Conservation (phyloP, 2,888 invertebrate species). For the Ligdia adustata region DNA sequence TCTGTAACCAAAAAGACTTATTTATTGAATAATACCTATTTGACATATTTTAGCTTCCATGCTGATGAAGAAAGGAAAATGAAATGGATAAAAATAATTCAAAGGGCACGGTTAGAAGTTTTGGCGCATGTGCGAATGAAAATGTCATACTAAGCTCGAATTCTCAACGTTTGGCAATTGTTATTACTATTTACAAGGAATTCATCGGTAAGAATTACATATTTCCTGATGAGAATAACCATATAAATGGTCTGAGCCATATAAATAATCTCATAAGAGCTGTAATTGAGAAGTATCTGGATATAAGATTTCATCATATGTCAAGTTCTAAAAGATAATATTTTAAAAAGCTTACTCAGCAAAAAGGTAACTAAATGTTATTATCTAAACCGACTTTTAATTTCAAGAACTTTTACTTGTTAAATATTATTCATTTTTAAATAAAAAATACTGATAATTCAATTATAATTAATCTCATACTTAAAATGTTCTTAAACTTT, state of each 20-base stretch:
- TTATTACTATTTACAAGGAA: neutral
- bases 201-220: neutral
- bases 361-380: too few species aligned
- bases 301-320: neutral
- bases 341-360: too few species aligned
- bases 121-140: neutral
- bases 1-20: too few species aligned
- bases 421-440: too few species aligned
- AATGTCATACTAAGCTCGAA: neutral
- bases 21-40: too few species aligned
- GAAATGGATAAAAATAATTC: neutral
- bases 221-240: neutral
- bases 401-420: too few species aligned
- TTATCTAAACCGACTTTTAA: too few species aligned
- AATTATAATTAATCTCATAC: too few species aligned
- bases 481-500: too few species aligned
- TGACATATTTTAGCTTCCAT: slow-evolving; percentile 7
- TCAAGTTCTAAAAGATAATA: neutral
- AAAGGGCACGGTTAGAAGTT: slow-evolving; percentile 6
- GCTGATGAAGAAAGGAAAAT: slow-evolving; percentile 5
- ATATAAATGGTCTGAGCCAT: neutral
- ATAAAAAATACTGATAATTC: too few species aligned
- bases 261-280: neutral
- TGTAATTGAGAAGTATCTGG: neutral
- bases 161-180: neutral